Evolutionary conservation across 2,888 invertebrate genomes (phyloP), one percentile per base, ranked within the genome.

Genomic region (Asteroscopus sphinx): DNA sequence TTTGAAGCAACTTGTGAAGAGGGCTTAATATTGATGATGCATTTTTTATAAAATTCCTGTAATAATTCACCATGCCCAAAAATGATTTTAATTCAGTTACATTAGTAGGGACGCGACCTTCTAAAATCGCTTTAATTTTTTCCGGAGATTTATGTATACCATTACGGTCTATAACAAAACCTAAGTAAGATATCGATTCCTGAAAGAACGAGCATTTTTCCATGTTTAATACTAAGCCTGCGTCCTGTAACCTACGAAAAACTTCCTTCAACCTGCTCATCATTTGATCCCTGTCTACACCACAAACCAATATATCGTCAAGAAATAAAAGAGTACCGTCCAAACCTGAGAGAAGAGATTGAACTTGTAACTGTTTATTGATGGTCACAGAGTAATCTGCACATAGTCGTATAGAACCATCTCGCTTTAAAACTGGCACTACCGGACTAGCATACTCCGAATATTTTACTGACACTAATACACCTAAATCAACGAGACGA

Each of bases 221-320:
- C 17, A 8, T 35, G 5, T 35, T 46, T 7, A 46, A 35, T 9
- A 46, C 46, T 13, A 46, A 15, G 4, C 46, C 46, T 11, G 46
- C 46, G 3, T 35, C 25, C 15, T 46, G 33, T 25, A 46, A 26
- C 15, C 46, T 46, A 13, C 25, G 21, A 12, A 46, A 46, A 12
- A 46, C 46, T 30, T 59, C 62, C 3, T 52, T n/a, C n/a, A n/a
- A n/a, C n/a, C n/a, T n/a, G n/a, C n/a, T n/a, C n/a, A n/a, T n/a
- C n/a, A n/a, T n/a, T 41, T 68, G 7, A 28, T 17, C 8, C 12
- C 13, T 68, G 25, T 39, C 25, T 0, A 53, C 58, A 0, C 49
- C 73, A 1, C 71, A 72, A 0, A 63, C 9, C 28, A 62, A 70
- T 6, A 83, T 68, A 41, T 82, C 81, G 46, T 80, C 78, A 2